Evolutionary conservation across 2,113 vertebrate genomes (phyloP), one percentile per base, ranked within the genome.

Genomic region (Sorex araneus): DNA sequence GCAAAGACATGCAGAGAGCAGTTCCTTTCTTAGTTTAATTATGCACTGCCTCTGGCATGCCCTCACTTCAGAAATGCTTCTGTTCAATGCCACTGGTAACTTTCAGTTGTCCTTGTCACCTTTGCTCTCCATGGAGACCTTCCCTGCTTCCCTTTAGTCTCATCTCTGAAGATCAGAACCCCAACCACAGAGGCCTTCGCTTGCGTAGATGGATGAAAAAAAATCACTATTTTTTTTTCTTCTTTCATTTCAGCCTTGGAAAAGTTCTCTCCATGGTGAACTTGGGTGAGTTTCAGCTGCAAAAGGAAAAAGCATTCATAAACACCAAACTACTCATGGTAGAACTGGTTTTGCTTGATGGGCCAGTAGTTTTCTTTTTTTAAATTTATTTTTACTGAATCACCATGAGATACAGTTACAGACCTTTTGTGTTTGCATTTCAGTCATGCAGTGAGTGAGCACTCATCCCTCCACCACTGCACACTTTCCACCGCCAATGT

Each of bases 181-280:
- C 32, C 81, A 25, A 86, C 67, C 63, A 40, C 32, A 82, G 34
- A 87, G 34, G 70, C 74, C 28, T 60, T 77, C n/a, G 28, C 63
- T 87, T 57, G 40, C 4, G 36, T 25, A 23, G 23, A n/a, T 50
- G 87, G 40, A 54, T 69, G 45, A 75, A 90, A 85, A 50, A 50
- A 50, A 50, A 79, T 92, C 28, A 94, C 77, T 4, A 7, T 40
- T 89, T 90, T 50, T 50, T 11, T 83, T 85, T 96, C 84, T n/a
- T 19, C 32, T 96, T 97, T 92, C 85, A 28, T 96, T 97, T 92
- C 92, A 97, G 96, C 93, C 94, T 84, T 77, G 79, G 90, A 87
- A 94, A 77, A 87, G 12, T 90, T 77, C 85, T 64, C 79, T 85
- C 23, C 88, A 78, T 73, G 90, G 63, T 90, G 90, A 88, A 74